Evolutionary conservation across 2,888 invertebrate genomes (phyloP), one percentile per base, ranked within the genome.

Genomic region (Carcina quercana): DNA sequence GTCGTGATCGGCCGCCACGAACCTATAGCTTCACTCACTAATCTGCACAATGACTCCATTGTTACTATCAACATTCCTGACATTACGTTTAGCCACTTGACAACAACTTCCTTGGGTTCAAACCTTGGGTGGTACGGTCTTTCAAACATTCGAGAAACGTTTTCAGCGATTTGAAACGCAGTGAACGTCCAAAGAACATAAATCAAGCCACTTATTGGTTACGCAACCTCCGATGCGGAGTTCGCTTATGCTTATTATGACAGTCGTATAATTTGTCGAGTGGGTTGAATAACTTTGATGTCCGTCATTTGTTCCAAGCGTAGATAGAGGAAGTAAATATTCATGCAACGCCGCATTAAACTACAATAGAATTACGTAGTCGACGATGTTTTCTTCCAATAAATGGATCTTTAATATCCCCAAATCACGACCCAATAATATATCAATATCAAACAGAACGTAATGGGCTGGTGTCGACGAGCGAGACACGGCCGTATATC

Each of bases 1-100:
- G 66, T 76, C 75, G 76, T 74, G 76, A 71, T 66, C 66, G 59
- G 52, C 50, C 50, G 60, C 59, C 74, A 73, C 73, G 72, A 67
- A 62, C 46, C 58, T 55, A 49, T 59, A 52, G 51, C 59, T 58
- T 65, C 66, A 66, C 65, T 67, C 66, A 58, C 67, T 68, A 66
- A 71, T 72, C 53, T 59, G 55, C 58, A 74, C 73, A 73, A 74
- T 71, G 61, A 64, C 60, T 67, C 62, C 56, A 75, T 74, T 74
- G 72, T 74, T 67, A 56, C 50, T 42, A n/a, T n/a, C 46, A 47
- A 46, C 53, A 65, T 63, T 64, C 65, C 12, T 24, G 11, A 14
- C 58, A 60, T 53, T 52, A 53, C 50, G 47, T 54, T 62, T 59
- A 50, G 53, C 45, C 41, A 39, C 37, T 45, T 42, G 49, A 61